Conservation (phyloP, 2,113 vertebrate genomes). For the Apistogramma diplotaenia region DNA sequence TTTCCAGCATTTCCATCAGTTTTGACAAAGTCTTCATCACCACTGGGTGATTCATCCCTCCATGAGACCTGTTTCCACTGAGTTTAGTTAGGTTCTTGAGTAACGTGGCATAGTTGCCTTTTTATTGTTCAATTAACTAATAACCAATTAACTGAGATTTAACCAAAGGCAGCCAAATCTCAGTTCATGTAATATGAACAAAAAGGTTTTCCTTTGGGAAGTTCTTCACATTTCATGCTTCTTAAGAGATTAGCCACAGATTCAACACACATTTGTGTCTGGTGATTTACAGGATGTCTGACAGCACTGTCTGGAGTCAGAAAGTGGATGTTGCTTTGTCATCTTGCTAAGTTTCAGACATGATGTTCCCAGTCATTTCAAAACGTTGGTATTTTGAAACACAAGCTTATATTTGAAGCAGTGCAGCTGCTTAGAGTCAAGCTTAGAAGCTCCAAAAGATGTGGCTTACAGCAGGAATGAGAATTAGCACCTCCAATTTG, state of each 20-base stretch:
- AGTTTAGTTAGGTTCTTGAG: too few species aligned
- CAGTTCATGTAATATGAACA: neutral
- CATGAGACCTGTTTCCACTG: too few species aligned
- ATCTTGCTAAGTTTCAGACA: constrained; percentile 6
- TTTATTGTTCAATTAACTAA: neutral
- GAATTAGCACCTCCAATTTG: neutral
- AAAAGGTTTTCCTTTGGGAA: neutral
- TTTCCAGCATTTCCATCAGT: too few species aligned
- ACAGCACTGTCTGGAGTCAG: too few species aligned
- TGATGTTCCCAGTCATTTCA: neutral
- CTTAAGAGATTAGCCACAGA: neutral
- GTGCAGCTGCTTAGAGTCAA: neutral
- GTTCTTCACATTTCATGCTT: neutral
- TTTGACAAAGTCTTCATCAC: too few species aligned
- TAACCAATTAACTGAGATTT: too few species aligned
- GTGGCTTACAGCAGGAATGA: neutral
- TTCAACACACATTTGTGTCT: constrained; percentile 5
- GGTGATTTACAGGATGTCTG: neutral
- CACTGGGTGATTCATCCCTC: too few species aligned
- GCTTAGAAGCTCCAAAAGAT: neutral
- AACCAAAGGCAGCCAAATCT: rapidly evolving
- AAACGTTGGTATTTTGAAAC: neutral
- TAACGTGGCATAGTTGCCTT: neutral
- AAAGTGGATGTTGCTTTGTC: constrained; percentile 14
- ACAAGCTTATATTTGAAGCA: neutral